These are phyloP conservation scores for Hypomesus transpacificus DNA, from an alignment of 2,113 vertebrate genomes.

Conservation along the genomic window DNA sequence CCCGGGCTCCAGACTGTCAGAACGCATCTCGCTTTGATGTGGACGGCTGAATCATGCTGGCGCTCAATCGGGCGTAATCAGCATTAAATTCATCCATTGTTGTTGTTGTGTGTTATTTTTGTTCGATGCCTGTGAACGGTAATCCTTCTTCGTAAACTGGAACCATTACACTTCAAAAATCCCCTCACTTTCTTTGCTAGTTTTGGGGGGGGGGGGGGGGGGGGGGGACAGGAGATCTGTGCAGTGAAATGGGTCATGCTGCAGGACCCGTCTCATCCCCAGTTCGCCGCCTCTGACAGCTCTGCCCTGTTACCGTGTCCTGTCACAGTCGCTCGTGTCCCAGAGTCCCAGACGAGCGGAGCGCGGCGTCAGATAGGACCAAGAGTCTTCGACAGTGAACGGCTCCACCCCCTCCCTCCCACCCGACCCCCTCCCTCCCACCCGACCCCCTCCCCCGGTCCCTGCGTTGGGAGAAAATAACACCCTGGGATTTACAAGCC, in stretches of 20 bases:
- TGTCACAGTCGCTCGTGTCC: background rate
- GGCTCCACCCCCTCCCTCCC: background rate
- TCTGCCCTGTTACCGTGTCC: background rate
- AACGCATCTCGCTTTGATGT: background rate
- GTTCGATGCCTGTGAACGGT: background rate
- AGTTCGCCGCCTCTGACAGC: background rate
- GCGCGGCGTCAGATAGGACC: background rate
- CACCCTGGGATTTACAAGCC: background rate
- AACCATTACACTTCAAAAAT: no score
- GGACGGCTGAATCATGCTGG: background rate
- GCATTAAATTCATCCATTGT: background rate
- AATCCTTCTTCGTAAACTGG: no score
- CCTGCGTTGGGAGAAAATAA: background rate
- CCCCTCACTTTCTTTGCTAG: no score
- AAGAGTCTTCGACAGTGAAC: background rate
- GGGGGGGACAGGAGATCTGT: no score
- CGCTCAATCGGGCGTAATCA: background rate
- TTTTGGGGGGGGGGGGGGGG: no score
- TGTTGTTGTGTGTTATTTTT: background rate
- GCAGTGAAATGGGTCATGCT: background rate
- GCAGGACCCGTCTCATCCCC: background rate
- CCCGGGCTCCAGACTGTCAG: conserved; percentile 2
- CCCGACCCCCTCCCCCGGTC: no score
- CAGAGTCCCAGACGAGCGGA: background rate
- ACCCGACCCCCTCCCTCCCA: no score